Evolutionary conservation across 2,888 invertebrate genomes (phyloP), one percentile per base, ranked within the genome.

Genomic region (Epinotia demarniana): DNA sequence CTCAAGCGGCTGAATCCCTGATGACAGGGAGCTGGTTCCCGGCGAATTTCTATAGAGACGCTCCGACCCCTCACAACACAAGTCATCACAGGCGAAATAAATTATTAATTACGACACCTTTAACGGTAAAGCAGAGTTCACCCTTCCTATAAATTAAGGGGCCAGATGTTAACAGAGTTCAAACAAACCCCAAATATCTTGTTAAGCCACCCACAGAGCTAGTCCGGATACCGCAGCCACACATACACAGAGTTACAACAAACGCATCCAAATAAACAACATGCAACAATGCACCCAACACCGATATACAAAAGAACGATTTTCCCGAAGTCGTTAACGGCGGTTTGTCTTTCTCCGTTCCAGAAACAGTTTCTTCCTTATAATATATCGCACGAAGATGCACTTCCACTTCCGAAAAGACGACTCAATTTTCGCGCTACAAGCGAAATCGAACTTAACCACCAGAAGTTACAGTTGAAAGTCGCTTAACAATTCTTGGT

Each of bases 61-160:
- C 82, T 79, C 81, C 77, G 78, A 80, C 78, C 86, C 86, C 83
- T 81, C 80, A 82, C 84, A 84, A 83, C 79, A 81, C 85, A 87
- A 88, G 85, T 85, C 88, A 86, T 85, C 86, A 84, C 83, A 84
- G 88, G 86, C 90, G 86, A 90, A 91, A 90, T 91, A 90, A 92
- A 92, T 93, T 91, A 93, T 92, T 94, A 93, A 94, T 93, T 92
- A 92, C 90, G 87, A 89, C 89, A 91, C 90, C 90, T 90, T 86
- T 81, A 88, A 85, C 84, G 83, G 84, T 55, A 85, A 84, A 85
- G 85, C 86, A 86, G 85, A 90, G 84, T 89, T 87, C 89, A 93
- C 93, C 92, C 93, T 92, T 92, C 89, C 89, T 85, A 89, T 91
- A 90, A 91, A 91, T 91, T 92, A 89, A 84, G 86, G 89, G 88